These are phyloP conservation scores for Synanthedon tipuliformis DNA, from an alignment of 2,888 invertebrate species.

Conservation along the genomic window DNA sequence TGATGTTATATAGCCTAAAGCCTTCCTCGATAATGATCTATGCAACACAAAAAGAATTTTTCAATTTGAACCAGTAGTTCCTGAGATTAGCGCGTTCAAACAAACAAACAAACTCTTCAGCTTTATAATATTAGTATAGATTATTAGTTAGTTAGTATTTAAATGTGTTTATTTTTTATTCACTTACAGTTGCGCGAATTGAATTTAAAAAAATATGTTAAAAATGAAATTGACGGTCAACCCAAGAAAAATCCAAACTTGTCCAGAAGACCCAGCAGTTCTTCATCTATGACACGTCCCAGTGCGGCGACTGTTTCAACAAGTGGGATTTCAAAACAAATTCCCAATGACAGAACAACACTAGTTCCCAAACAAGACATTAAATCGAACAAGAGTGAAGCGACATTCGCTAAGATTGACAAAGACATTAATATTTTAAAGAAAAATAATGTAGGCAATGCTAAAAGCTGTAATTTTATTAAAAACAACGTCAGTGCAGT, in stretches of 20 bases:
- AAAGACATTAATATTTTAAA: not conserved
- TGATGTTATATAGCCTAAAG: too few species aligned
- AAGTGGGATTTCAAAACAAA: not conserved
- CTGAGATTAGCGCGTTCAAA: too few species aligned
- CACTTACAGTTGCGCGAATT: constrained; percentile 41
- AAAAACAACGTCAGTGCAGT: constrained; percentile 4
- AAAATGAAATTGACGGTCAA: constrained; percentile 5
- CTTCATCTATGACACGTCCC: not conserved
- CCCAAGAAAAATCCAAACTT: not conserved
- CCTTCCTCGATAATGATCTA: too few species aligned
- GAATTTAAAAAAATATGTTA: constrained; percentile 46
- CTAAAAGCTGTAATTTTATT: not conserved
- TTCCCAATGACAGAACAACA: not conserved
- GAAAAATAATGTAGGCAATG: not conserved
- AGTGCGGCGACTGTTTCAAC: not conserved
- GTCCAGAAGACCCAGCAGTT: not conserved
- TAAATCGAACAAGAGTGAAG: not conserved
- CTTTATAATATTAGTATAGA: too few species aligned
- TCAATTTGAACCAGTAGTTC: too few species aligned
- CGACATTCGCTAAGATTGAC: not conserved
- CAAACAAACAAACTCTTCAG: too few species aligned
- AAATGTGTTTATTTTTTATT: not conserved
- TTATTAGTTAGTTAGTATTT: too few species aligned
- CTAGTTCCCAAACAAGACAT: not conserved
- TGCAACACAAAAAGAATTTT: too few species aligned